phyloP scores from a whole-genome alignment of 2,113 vertebrate genomes.

The Solea solea region DNA sequence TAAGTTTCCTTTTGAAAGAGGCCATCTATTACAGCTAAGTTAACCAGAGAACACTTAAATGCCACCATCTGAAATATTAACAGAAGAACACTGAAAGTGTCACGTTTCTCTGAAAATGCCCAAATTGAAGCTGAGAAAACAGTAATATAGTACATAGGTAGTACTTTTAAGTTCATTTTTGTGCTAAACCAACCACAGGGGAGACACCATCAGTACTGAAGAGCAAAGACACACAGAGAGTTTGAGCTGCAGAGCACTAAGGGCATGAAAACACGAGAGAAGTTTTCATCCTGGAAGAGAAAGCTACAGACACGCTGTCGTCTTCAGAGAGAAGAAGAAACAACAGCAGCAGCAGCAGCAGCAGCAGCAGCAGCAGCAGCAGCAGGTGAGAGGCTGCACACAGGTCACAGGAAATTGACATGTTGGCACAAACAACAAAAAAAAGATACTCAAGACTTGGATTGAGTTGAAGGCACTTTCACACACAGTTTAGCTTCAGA shows the following conservation, averaged over 20 bases:
- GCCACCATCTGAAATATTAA: too few relatives aligned
- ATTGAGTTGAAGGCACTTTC: slow-evolving; percentile 30
- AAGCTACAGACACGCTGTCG: slow-evolving; percentile 32
- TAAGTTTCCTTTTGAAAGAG: too few relatives aligned
- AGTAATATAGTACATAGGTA: too few relatives aligned
- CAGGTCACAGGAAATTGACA: slow-evolving; percentile 33
- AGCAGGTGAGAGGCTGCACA: slow-evolving; percentile 26
- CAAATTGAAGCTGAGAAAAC: too few relatives aligned
- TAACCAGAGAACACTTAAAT: too few relatives aligned
- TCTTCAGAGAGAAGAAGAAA: slow-evolving; percentile 28
- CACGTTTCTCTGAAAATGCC: too few relatives aligned
- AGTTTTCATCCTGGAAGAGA: slow-evolving; percentile 60
- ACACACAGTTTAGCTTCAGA: slow-evolving; percentile 33
- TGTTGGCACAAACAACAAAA: slow-evolving; percentile 23
- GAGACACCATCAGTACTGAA: too few relatives aligned
- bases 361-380: background rate
- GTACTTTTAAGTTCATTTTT: too few relatives aligned
- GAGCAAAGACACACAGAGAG: too few relatives aligned
- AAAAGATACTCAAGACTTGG: slow-evolving; percentile 23
- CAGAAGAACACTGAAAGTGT: too few relatives aligned
- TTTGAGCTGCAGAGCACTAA: background rate
- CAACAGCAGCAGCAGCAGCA: background rate
- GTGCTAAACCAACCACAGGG: too few relatives aligned
- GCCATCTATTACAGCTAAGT: too few relatives aligned
- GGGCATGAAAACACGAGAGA: slow-evolving; percentile 40